Percentiles rank a stretch among this genome's conserved stretches.
Conservation (phyloP, 2,797 vertebrate genomes). For the Mergus octosetaceus region DNA sequence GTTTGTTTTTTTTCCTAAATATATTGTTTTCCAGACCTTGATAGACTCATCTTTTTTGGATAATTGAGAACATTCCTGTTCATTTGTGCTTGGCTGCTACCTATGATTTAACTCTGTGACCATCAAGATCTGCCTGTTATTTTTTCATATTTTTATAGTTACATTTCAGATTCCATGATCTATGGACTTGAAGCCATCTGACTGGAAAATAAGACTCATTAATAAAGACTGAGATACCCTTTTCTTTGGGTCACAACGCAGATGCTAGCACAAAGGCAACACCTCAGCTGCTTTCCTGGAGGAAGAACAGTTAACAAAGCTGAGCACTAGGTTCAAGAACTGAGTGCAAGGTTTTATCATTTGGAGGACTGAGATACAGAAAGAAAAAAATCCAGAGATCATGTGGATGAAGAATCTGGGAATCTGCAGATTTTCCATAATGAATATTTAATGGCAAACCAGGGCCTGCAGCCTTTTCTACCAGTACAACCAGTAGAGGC, state of each 20-base stretch:
- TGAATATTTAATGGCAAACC: background rate
- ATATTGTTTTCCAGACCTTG: slow-evolving; percentile 39
- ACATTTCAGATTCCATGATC: slow-evolving; percentile 2
- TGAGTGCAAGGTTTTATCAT: background rate
- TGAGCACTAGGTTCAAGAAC: background rate
- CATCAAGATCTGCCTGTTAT: slow-evolving; percentile 11
- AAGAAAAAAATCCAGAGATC: background rate
- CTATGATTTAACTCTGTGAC: slow-evolving; percentile 39
- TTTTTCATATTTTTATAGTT: slow-evolving; percentile 35
- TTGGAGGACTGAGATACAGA: background rate
- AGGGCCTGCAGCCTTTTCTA: background rate
- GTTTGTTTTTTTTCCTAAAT: background rate
- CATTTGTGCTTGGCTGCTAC: slow-evolving; percentile 51
- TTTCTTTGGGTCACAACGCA: background rate
- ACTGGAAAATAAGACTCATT: slow-evolving; percentile 25
- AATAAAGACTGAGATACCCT: background rate
- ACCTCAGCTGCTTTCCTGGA: background rate
- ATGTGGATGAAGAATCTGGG: background rate
- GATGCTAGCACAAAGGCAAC: background rate
- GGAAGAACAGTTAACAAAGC: background rate
- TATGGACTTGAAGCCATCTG: background rate
- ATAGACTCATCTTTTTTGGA: slow-evolving; percentile 48
- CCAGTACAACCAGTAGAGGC: background rate
- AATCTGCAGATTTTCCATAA: background rate
- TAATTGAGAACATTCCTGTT: slow-evolving; percentile 48